Conservation (phyloP, 2,797 vertebrate species). For the Enteromius trimaculatus region DNA sequence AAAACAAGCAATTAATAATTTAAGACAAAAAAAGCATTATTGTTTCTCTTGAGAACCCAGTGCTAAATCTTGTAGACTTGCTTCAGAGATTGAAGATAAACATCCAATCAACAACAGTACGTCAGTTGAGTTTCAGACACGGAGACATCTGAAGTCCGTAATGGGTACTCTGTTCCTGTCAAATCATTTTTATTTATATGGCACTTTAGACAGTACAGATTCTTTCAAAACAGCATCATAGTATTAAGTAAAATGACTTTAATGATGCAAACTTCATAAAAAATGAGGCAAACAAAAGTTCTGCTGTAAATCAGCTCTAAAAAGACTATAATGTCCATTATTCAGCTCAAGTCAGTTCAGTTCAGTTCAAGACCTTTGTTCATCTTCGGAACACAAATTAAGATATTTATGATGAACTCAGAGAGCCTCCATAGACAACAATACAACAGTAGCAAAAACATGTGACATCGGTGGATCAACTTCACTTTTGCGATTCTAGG, state of each 20-base stretch:
- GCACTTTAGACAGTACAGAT: background rate
- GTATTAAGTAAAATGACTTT: background rate
- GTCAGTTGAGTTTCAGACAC: background rate
- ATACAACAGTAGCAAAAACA: too few relatives aligned
- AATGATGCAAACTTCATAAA: background rate
- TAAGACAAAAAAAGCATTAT: slow-evolving; percentile 10
- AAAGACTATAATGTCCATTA: background rate
- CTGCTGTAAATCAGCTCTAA: background rate
- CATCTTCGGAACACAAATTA: too few relatives aligned
- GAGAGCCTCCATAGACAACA: too few relatives aligned
- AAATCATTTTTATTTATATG: background rate
- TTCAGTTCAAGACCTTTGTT: background rate
- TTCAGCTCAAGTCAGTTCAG: background rate
- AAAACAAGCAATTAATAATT: slow-evolving; percentile 41
- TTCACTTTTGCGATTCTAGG: too few relatives aligned
- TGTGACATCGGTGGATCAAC: too few relatives aligned
- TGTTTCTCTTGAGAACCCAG: background rate
- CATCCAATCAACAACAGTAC: background rate
- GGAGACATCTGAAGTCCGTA: background rate
- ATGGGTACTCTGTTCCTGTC: background rate
- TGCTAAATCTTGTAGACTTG: background rate
- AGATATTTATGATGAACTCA: too few relatives aligned
- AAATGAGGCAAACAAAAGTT: background rate
- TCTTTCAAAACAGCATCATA: background rate
- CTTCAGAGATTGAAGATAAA: slow-evolving; percentile 3